Evolutionary conservation across 2,888 invertebrate species (phyloP).

Genomic region (Tenthredo mesomela): DNA sequence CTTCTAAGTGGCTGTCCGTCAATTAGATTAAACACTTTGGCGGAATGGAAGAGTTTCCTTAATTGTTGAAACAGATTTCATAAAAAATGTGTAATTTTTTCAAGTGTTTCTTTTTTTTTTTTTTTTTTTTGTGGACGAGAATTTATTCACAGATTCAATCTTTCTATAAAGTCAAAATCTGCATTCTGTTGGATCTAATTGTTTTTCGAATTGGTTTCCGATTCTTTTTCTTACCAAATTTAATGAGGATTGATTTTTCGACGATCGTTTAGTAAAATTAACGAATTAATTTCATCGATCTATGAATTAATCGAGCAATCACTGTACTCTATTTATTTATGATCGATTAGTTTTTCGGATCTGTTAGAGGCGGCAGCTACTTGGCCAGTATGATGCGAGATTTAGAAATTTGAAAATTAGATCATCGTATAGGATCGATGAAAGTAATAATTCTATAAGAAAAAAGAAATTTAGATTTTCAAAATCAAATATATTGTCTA

Average conservation of each 20-base stretch:
- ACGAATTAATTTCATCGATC: background rate
- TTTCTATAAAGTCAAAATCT: background rate
- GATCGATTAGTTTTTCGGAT: background rate
- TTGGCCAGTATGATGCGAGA: background rate
- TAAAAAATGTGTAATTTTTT: background rate
- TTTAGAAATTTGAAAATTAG: background rate
- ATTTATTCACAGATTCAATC: background rate
- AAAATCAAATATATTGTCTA: background rate
- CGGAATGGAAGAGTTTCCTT: background rate
- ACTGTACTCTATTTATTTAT: no score
- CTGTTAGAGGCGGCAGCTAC: background rate
- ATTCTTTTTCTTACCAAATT: no score
- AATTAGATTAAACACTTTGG: background rate
- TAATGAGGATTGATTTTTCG: background rate
- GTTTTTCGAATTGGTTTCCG: background rate
- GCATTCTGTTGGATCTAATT: background rate
- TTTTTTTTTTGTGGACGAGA: background rate
- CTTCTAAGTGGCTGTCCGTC: background rate
- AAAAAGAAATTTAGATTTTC: background rate
- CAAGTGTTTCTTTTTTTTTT: background rate
- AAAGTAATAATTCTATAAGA: background rate
- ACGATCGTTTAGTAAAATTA: background rate
- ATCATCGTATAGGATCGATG: background rate
- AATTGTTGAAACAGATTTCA: background rate
- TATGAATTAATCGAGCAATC: no score